phyloP scores from a whole-genome alignment of 2,113 vertebrate species.

The Heterotis niloticus region DNA sequence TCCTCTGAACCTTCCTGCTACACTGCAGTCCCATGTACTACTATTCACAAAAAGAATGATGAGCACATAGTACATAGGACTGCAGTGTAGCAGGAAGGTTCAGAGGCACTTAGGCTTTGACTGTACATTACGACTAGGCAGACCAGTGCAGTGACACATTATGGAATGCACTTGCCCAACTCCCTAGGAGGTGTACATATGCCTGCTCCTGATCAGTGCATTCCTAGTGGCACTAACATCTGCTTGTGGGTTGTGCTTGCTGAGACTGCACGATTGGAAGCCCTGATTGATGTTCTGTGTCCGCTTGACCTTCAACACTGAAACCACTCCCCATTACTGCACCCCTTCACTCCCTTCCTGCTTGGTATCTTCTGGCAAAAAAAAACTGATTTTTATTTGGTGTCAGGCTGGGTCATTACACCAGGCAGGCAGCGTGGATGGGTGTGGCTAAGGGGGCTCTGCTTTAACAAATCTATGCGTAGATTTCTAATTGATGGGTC shows the following conservation, averaged over 20 bases:
- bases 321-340: conserved; percentile 35
- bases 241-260: not conserved
- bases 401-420: conserved; percentile 37
- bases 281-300: conserved; percentile 21
- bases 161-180: not conserved
- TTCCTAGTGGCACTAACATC: not conserved
- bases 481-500: conserved; percentile 49
- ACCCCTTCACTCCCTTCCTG: conserved; percentile 21
- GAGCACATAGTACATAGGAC: too few species aligned
- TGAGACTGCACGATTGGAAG: too few species aligned
- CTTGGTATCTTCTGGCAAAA: conserved; percentile 29
- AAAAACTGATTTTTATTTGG: conserved; percentile 40
- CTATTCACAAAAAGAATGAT: too few species aligned
- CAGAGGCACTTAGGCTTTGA: too few species aligned
- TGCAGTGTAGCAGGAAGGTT: too few species aligned
- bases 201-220: too few species aligned
- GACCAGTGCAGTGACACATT: too few species aligned
- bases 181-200: too few species aligned
- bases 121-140: too few species aligned
- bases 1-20: too few species aligned
- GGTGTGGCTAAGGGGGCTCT: not conserved
- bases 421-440: conserved; percentile 29
- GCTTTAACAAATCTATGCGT: conserved; percentile 29
- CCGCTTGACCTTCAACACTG: conserved; percentile 55
- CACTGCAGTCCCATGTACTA: too few species aligned